Evolutionary conservation across 2,888 invertebrate genomes (phyloP).

Genomic region (Mesopsocus fuscifrons): DNA sequence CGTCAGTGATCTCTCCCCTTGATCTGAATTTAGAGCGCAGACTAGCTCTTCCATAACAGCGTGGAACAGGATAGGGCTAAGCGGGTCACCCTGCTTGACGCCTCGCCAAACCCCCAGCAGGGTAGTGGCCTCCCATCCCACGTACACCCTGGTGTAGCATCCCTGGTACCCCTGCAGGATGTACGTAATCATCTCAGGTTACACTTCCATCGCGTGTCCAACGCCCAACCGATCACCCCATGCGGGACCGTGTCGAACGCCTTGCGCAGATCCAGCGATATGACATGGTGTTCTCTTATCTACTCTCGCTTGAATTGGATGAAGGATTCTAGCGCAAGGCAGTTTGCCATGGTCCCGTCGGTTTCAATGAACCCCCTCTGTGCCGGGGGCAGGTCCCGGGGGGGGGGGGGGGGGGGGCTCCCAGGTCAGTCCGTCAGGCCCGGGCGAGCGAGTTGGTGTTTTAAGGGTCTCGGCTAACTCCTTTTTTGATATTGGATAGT

Average conservation of each 20-base stretch:
- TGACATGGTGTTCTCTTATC: slow-evolving; percentile 11
- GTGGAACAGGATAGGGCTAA: slow-evolving; percentile 15
- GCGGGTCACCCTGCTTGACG: slow-evolving; percentile 15
- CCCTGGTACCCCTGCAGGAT: slow-evolving; percentile 2
- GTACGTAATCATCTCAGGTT: slow-evolving; percentile 10
- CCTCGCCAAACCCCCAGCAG: slow-evolving; percentile 5
- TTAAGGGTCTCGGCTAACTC: background rate
- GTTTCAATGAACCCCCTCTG: slow-evolving; percentile 13
- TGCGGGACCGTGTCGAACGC: slow-evolving; percentile 17
- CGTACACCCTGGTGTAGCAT: background rate
- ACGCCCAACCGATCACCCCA: slow-evolving; percentile 9
- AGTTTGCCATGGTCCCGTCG: slow-evolving; percentile 13
- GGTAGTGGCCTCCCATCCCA: background rate
- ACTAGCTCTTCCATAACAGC: slow-evolving; percentile 12
- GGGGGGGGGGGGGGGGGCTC: slow-evolving; percentile 12
- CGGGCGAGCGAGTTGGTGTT: background rate
- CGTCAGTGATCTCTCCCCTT: slow-evolving; percentile 5
- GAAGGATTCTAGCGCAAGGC: slow-evolving; percentile 5
- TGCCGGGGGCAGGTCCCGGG: slow-evolving; percentile 6
- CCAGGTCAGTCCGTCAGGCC: background rate
- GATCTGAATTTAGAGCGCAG: background rate
- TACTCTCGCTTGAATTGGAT: background rate
- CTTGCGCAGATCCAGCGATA: slow-evolving; percentile 16
- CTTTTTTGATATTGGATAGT: background rate
- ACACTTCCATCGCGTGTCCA: slow-evolving; percentile 12